A percentile compares a stretch with the other conserved stretches of the same genome.
phyloP scores from a whole-genome alignment of 2,888 invertebrate species.

The Baccha elongata region DNA sequence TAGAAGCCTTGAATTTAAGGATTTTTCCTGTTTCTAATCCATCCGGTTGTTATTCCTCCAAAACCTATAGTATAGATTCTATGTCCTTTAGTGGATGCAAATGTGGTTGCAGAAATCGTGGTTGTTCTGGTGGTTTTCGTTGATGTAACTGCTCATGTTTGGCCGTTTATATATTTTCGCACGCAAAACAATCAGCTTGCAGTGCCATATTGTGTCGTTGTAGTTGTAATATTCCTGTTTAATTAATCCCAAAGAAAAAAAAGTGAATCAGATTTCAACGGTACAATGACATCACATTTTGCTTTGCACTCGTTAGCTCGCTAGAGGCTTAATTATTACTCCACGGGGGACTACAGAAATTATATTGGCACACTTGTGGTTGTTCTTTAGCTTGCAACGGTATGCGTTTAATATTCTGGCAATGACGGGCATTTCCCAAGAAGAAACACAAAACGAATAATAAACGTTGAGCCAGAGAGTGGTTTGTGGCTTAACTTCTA shows the following conservation, averaged over 20 bases:
- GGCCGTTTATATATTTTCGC: slow-evolving; percentile 17
- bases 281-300: background rate
- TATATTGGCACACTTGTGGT: slow-evolving; percentile 45
- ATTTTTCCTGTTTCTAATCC: background rate
- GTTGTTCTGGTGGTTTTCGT: slow-evolving; percentile 32
- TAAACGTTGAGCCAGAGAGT: slow-evolving; percentile 31
- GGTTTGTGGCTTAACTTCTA: background rate
- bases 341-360: slow-evolving; percentile 44
- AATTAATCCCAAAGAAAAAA: slow-evolving; percentile 25
- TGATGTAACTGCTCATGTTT: slow-evolving; percentile 50
- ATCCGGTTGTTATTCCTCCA: background rate
- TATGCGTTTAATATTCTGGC: slow-evolving; percentile 24
- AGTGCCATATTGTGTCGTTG: slow-evolving; percentile 13
- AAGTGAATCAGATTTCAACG: slow-evolving; percentile 20
- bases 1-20: background rate
- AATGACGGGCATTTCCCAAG: slow-evolving; percentile 58
- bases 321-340: slow-evolving; percentile 62
- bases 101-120: background rate
- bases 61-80: background rate
- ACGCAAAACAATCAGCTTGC: slow-evolving; percentile 29
- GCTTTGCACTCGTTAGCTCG: slow-evolving; percentile 35
- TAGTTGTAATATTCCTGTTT: slow-evolving; percentile 8
- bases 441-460: slow-evolving; percentile 31
- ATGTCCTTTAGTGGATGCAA: background rate
- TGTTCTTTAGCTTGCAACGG: background rate